Conservation (phyloP, 2,113 vertebrate species). For the Bubo scandiacus region DNA sequence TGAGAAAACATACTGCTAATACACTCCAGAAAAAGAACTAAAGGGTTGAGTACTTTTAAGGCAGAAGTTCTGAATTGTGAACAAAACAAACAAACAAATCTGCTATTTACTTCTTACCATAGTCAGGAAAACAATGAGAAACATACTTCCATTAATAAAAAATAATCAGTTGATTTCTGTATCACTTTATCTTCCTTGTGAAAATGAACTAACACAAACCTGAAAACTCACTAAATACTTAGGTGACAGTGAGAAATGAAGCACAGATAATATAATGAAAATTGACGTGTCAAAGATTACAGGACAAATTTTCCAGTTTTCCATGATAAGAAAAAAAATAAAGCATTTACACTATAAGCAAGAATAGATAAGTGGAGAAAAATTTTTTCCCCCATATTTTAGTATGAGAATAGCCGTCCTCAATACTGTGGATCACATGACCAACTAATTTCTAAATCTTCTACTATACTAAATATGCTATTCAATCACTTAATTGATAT, state of each 20-base stretch:
- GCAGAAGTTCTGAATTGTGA: not conserved
- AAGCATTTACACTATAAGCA: not conserved
- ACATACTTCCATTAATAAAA: fast-evolving
- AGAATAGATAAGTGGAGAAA: not conserved
- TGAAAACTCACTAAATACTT: not conserved
- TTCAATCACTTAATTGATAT: not conserved
- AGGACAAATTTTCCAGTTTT: not conserved
- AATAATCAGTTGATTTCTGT: not conserved
- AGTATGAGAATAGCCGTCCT: not conserved
- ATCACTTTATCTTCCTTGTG: not conserved
- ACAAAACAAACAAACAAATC: not conserved
- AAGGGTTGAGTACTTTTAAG: not conserved
- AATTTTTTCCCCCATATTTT: not conserved
- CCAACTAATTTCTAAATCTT: not conserved
- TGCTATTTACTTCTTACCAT: not conserved
- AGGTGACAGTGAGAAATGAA: not conserved
- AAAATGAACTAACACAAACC: not conserved
- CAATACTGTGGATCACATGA: not conserved
- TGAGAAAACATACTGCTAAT: not conserved
- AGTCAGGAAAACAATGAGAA: not conserved
- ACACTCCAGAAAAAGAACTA: not conserved
- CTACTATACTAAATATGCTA: not conserved
- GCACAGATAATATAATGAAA: not conserved
- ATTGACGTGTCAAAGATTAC: not conserved
- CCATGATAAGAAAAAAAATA: not conserved